A percentile compares a stretch with the other conserved stretches of the same genome.
These are phyloP conservation scores for Scaptomyza caliginosa DNA, from an alignment of 2,888 invertebrate genomes.

Conservation along the genomic window DNA sequence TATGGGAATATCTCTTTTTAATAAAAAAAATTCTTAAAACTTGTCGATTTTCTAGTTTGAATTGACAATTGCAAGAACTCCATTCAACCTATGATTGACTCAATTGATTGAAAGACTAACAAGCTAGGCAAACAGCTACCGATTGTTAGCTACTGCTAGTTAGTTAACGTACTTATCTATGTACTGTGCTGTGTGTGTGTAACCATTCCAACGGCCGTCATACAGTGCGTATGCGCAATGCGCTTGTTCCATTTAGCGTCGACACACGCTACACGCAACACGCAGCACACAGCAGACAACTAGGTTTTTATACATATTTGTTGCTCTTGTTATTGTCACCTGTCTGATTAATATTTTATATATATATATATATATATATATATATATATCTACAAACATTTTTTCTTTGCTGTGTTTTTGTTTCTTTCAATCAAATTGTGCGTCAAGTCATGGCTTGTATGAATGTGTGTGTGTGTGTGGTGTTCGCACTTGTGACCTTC, in stretches of 20 bases:
- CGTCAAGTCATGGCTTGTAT: slow-evolving; percentile 60
- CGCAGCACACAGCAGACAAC: slow-evolving; percentile 30
- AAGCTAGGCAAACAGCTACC: slow-evolving; percentile 61
- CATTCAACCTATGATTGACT: slow-evolving; percentile 44
- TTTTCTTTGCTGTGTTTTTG: slow-evolving; percentile 23
- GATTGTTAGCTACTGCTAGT: slow-evolving; percentile 46
- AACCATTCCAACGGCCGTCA: slow-evolving; percentile 57
- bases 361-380: neutral
- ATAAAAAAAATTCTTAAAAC: too few relatives aligned
- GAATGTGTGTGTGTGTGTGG: slow-evolving; percentile 33
- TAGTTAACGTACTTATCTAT: slow-evolving; percentile 51
- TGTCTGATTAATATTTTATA: slow-evolving; percentile 73
- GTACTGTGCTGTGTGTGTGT: slow-evolving; percentile 10
- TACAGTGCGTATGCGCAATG: slow-evolving; percentile 68
- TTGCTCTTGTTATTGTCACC: slow-evolving; percentile 75
- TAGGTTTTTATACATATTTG: slow-evolving; percentile 34
- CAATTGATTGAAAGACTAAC: slow-evolving; percentile 49
- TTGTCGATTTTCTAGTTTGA: neutral
- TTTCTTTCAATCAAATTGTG: slow-evolving; percentile 56
- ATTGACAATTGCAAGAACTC: slow-evolving; percentile 13
- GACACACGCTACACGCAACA: slow-evolving; percentile 58
- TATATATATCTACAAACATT: too few relatives aligned
- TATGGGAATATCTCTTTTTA: neutral
- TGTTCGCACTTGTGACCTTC: slow-evolving; percentile 58
- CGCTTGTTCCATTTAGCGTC: slow-evolving; percentile 62